These are phyloP conservation scores for Ictidomys tridecemlineatus DNA, from an alignment of 2,113 vertebrate genomes.

Conservation along the genomic window DNA sequence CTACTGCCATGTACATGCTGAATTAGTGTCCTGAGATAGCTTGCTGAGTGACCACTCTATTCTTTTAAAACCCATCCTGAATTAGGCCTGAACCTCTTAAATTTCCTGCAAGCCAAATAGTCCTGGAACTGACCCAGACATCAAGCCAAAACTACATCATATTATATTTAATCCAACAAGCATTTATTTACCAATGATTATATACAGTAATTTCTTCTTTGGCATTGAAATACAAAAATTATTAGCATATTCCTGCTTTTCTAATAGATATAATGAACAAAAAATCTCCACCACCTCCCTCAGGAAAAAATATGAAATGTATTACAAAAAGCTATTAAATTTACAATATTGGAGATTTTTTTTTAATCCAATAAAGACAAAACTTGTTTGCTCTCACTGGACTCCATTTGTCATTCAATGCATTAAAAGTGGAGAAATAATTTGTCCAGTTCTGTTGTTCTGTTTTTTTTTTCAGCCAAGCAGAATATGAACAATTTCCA, in stretches of 20 bases:
- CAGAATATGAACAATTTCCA: neutral
- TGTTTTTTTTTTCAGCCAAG: neutral
- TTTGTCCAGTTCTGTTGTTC: neutral
- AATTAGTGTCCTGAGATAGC: neutral
- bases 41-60: neutral
- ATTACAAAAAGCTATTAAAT: conserved; percentile 16
- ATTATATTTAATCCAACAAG: conserved; percentile 38
- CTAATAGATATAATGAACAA: neutral
- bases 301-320: neutral
- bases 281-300: neutral
- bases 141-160: conserved; percentile 15
- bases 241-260: neutral
- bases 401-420: neutral
- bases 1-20: neutral
- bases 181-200: neutral
- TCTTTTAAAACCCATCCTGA: neutral
- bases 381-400: neutral
- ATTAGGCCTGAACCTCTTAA: neutral
- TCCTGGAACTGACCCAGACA: neutral
- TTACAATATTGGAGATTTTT: neutral
- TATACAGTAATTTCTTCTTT: neutral
- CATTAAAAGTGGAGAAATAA: neutral
- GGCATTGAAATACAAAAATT: conserved; percentile 59
- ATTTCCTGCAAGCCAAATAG: neutral
- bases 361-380: neutral